Percentiles rank a stretch among this genome's conserved stretches.
Evolutionary conservation across 1,140 invertebrate genomes (phyloP).

Genomic region (Leptinotarsa lineolata): DNA sequence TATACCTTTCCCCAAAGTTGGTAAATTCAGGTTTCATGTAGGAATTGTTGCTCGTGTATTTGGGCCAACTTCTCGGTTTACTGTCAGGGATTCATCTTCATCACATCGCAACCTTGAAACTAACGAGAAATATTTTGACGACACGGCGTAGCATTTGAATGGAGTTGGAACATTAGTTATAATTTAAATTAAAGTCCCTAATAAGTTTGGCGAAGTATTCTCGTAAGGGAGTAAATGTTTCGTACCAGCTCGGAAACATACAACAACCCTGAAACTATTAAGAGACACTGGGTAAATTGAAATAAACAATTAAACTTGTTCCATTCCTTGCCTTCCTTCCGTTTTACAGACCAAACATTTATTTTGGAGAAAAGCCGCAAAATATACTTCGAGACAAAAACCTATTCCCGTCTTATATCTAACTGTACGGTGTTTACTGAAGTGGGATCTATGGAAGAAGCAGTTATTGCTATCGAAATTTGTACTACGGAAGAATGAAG

Average conservation of each 20-base stretch:
- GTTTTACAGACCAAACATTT: constrained; percentile 18
- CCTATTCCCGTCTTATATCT: neutral
- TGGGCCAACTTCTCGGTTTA: too few species aligned
- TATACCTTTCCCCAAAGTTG: too few species aligned
- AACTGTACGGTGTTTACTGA: neutral
- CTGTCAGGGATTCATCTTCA: neutral
- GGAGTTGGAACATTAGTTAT: constrained; percentile 34
- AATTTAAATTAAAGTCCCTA: constrained; percentile 48
- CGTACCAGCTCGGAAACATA: constrained; percentile 43
- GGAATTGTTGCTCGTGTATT: too few species aligned
- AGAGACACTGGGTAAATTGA: constrained; percentile 47
- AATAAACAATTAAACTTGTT: constrained; percentile 51
- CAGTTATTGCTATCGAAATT: neutral
- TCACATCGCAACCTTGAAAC: neutral
- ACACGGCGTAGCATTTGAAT: constrained; percentile 30
- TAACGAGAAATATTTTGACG: constrained; percentile 13
- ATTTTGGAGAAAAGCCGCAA: constrained; percentile 21
- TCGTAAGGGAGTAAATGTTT: constrained; percentile 48
- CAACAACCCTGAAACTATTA: constrained; percentile 48
- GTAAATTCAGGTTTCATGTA: too few species aligned
- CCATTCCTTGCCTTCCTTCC: constrained; percentile 33
- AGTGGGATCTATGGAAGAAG: neutral
- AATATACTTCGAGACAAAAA: constrained; percentile 22
- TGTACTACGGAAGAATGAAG: neutral
- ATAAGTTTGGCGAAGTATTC: constrained; percentile 50